Evolutionary conservation across 2,888 invertebrate genomes (phyloP), one percentile per base, ranked within the genome.

Genomic region (Priocnemis perturbator): DNA sequence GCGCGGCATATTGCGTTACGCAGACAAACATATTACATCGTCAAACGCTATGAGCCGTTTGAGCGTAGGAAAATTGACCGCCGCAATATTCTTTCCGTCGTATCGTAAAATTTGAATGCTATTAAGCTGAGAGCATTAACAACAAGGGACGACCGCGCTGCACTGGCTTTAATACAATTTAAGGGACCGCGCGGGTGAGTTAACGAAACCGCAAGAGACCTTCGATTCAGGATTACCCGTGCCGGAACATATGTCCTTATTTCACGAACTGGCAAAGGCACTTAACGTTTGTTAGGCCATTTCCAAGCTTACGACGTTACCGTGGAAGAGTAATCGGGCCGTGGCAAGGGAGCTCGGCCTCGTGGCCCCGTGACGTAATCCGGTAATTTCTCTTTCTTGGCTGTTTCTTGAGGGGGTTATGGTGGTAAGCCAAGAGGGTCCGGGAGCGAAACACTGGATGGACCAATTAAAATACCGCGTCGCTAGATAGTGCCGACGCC

Each of bases 361-460:
- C 52, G 57, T 21, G 62, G 65, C 56, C 47, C 63, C 20, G 59
- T 62, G 70, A 81, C 76, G 78, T 83, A 80, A 83, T 83, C 79
- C 78, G 60, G 79, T 81, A 76, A 83, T 83, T 83, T 83, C 79
- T 83, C 81, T 78, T 82, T 83, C 79, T 78, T 65, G 55, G 70
- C 57, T 58, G 47, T 56, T 61, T 57, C 37, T 37, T 37, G 37
- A 60, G 30, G 59, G 53, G 66, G 75, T 73, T 67, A 68, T 47
- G 57, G 37, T 53, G 67, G 69, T 47, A 55, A 70, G 64, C 66
- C 58, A 56, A 59, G 48, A 57, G 67, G 47, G 52, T 52, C n/a
- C 60, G 44, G 48, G 53, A 67, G 66, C 63, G 50, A 69, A 50
- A 64, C 61, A 61, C 60, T 67, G 61, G 60, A 44, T 66, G 67